Conservation (phyloP, 2,113 vertebrate genomes). For the Xiphophorus couchianus region DNA sequence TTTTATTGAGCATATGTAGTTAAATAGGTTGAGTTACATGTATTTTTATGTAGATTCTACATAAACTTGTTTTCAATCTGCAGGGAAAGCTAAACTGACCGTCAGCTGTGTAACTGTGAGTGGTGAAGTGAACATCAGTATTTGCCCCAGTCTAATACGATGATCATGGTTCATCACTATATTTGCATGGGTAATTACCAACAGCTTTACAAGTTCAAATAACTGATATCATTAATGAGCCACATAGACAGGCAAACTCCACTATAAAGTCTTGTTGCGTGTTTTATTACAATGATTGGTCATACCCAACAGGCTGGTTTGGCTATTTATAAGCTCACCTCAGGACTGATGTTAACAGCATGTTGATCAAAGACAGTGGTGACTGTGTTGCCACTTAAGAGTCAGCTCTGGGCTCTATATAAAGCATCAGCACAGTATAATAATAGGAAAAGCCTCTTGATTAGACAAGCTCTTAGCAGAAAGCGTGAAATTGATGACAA, state of each 20-base stretch:
- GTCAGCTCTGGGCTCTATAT: conserved; percentile 30
- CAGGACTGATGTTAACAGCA: neutral
- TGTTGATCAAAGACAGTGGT: conserved; percentile 15
- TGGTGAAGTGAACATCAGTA: neutral
- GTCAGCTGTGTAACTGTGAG: neutral
- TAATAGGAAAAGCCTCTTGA: conserved; percentile 30
- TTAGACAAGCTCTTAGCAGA: conserved; percentile 44
- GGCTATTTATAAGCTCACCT: neutral
- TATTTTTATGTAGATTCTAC: neutral
- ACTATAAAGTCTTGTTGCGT: conserved; percentile 1
- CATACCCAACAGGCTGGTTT: neutral
- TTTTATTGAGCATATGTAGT: too few relatives aligned
- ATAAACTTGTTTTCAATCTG: neutral
- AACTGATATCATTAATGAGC: neutral
- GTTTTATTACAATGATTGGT: neutral
- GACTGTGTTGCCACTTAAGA: conserved; percentile 3
- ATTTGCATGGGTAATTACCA: neutral
- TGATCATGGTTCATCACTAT: neutral
- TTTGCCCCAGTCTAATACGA: neutral
- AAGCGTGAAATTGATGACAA: conserved; percentile 63
- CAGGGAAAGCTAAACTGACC: neutral
- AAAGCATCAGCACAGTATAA: conserved; percentile 25
- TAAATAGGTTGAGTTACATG: too few relatives aligned
- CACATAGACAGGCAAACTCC: neutral
- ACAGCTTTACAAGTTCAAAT: conserved; percentile 11